Conservation (phyloP, 2,888 invertebrate species). For the Dendrolimus houi region DNA sequence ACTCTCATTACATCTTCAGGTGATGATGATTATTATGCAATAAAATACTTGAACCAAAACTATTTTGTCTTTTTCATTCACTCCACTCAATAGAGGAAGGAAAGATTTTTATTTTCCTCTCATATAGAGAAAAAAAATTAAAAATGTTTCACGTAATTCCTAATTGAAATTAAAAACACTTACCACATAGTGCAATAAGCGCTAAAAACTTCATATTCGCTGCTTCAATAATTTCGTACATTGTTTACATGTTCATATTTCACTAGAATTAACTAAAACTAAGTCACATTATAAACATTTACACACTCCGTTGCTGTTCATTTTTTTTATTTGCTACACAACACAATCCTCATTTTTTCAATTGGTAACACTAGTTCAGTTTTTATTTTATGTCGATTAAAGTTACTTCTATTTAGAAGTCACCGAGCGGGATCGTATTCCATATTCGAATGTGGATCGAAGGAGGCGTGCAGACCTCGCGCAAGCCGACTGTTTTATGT, state of each 20-base stretch:
- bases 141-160: too few relatives aligned
- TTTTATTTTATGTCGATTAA: conserved; percentile 13
- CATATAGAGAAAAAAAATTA: too few relatives aligned
- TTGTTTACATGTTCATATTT: conserved; percentile 11
- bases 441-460: conserved; percentile 34
- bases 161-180: conserved; percentile 21
- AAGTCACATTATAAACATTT: conserved; percentile 34
- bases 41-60: too few relatives aligned
- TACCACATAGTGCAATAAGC: conserved; percentile 57
- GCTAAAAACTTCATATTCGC: conserved; percentile 57
- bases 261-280: conserved; percentile 15
- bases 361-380: too few relatives aligned
- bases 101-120: too few relatives aligned
- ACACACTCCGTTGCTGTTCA: not conserved
- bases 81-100: too few relatives aligned
- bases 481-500: conserved; percentile 48
- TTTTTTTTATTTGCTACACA: conserved; percentile 2
- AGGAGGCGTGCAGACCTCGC: conserved; percentile 34
- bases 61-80: too few relatives aligned
- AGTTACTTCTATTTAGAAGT: conserved; percentile 39
- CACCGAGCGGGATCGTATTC: conserved; percentile 46
- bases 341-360: not conserved
- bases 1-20: too few relatives aligned
- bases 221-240: conserved; percentile 25
- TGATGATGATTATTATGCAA: too few relatives aligned